Base-by-base conservation (phyloP, 1,140 invertebrate species). In the Manduca sexta region DNA sequence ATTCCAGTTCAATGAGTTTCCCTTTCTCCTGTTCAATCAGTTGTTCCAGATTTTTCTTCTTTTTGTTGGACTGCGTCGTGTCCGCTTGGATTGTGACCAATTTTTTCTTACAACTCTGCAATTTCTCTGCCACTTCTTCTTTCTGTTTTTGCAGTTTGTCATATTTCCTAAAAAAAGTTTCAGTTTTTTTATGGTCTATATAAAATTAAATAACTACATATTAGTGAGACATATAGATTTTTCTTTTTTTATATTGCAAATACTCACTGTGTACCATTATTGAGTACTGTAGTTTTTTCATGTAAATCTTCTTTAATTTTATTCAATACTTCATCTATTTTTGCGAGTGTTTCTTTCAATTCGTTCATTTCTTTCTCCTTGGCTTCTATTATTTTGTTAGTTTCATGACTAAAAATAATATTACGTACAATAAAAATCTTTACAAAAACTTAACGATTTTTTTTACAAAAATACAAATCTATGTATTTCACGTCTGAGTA, bases 81-180 rank as follows among this genome's bases (percentile, higher is more conserved):
- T 92, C 90, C 0, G 88, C 90, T 63, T 90, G 88, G 12, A 92
- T 72, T 14, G 89, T 87, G 34, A 91, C 88, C 52, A 91, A 89
- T 41, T 89, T 88, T 39, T 89, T 91, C 13, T 90, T 90, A 15
- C 89, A 86, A 13, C 85, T 79, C 42, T 91, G 88, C 46, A 91
- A 88, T 13, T 88, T 87, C 29, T 84, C 85, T 12, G 83, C 84
- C 18, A 87, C 70, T 35, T 89, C 88, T 34, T 92, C 91, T 45
- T 89, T 90, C 10, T 88, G 75, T 38, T 88, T 88, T 15, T 87
- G 84, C 1, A 91, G 57, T 11, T 79, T 60, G 37, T 90, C 88
- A 56, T 88, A 89, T 61, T 88, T 87, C 58, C 88, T 91, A 58
- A 35, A 47, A 47, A 12, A 45, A n/a, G 4, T 2, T 21, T 12